Conservation (phyloP, 2,888 invertebrate genomes). For the Acheta domesticus region DNA sequence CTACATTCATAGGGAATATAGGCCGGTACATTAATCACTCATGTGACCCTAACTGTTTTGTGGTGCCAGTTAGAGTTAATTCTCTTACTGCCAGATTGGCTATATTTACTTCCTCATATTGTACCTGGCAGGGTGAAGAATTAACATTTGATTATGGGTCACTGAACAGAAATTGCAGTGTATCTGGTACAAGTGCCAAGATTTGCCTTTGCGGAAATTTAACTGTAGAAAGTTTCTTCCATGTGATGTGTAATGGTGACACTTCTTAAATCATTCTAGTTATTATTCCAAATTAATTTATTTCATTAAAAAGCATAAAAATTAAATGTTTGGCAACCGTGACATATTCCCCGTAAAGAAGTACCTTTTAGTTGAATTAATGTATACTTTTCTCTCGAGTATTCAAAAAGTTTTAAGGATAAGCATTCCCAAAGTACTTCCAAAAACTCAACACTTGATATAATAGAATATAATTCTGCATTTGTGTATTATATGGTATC, state of each 20-base stretch:
- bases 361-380: too few species aligned
- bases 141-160: conserved; percentile 76
- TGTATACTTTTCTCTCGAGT: too few species aligned
- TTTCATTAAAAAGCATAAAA: too few species aligned
- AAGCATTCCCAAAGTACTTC: too few species aligned
- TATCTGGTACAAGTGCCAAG: conserved; percentile 27
- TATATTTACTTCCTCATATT: conserved; percentile 59
- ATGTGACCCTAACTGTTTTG: conserved; percentile 75
- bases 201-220: conserved; percentile 56
- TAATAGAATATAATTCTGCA: too few species aligned
- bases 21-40: conserved; percentile 91
- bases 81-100: conserved; percentile 71
- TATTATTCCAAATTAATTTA: too few species aligned
- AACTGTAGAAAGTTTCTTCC: conserved; percentile 59
- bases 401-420: too few species aligned
- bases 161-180: conserved; percentile 39
- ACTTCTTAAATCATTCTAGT: too few species aligned
- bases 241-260: conserved; percentile 41
- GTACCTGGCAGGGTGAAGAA: conserved; percentile 64
- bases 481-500: too few species aligned
- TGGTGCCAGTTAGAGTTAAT: conserved; percentile 71
- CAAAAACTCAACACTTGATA: too few species aligned
- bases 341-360: too few species aligned
- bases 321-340: too few species aligned
- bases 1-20: conserved; percentile 74